These are phyloP conservation scores for Epistrophe eligans DNA, from an alignment of 2,888 invertebrate species.

Conservation along the genomic window DNA sequence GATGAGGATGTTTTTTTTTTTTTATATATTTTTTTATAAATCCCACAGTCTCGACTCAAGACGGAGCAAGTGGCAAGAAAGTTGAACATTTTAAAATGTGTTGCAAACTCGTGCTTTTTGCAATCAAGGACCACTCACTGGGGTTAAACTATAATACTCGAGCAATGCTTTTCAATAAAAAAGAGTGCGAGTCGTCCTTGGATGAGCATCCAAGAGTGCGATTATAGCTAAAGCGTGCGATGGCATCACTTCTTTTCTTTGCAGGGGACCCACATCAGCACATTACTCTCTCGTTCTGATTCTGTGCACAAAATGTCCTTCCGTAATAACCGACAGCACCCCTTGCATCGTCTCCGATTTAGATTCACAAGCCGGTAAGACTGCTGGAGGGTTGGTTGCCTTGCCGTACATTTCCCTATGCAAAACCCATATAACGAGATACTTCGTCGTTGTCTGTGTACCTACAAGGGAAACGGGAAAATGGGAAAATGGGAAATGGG, in stretches of 20 bases:
- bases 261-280: conserved; percentile 61
- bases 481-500: conserved; percentile 48
- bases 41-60: conserved; percentile 67
- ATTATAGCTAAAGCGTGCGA: conserved; percentile 48
- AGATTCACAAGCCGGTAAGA: conserved; percentile 69
- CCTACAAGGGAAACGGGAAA: conserved; percentile 50
- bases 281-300: conserved; percentile 49
- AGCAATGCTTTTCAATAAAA: conserved; percentile 38
- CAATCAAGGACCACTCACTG: conserved; percentile 41
- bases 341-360: conserved; percentile 64
- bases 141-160: conserved; percentile 55
- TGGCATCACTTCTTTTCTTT: conserved; percentile 69
- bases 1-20: neutral
- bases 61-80: conserved; percentile 60
- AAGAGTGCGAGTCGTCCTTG: conserved; percentile 57
- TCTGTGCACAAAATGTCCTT: conserved; percentile 68
- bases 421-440: conserved; percentile 75
- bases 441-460: conserved; percentile 51
- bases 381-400: conserved; percentile 66
- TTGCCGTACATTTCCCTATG: conserved; percentile 64
- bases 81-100: conserved; percentile 71
- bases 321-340: conserved; percentile 64
- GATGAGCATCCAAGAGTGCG: conserved; percentile 62
- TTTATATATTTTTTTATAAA: conserved; percentile 26
- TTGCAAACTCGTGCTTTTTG: conserved; percentile 53